A percentile compares a stretch with the other conserved stretches of the same genome.
Conservation (phyloP, 2,888 invertebrate species). For the Cryptosula pallasiana region DNA sequence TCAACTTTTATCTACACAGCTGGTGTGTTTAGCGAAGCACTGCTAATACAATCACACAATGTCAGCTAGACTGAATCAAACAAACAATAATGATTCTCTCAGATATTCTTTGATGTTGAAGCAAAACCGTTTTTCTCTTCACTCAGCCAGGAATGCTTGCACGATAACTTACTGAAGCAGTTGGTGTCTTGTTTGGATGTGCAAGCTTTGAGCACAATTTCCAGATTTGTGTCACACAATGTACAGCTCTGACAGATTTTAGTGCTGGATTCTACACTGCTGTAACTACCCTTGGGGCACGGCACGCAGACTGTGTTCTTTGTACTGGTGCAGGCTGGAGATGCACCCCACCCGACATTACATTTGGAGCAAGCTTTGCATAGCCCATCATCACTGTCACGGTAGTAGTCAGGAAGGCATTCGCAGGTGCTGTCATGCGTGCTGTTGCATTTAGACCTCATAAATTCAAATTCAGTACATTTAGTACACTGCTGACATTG, state of each 20-base stretch:
- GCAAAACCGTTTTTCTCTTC: background rate
- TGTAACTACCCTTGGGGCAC: conserved; percentile 14
- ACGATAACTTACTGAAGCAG: conserved; percentile 17
- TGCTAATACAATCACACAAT: no score
- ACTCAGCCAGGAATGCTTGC: no score
- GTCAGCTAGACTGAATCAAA: no score
- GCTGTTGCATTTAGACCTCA: background rate
- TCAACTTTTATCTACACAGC: no score
- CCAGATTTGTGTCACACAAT: background rate
- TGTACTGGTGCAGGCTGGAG: conserved; percentile 13
- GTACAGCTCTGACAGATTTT: conserved; percentile 15
- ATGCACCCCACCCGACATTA: conserved; percentile 9
- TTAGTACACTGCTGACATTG: background rate
- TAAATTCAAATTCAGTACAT: background rate
- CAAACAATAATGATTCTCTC: no score
- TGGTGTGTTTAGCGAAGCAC: no score
- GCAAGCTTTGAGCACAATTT: background rate
- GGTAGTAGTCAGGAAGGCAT: conserved; percentile 5
- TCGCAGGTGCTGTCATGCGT: background rate
- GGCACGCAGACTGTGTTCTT: conserved; percentile 17
- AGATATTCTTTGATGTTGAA: background rate
- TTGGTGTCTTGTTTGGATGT: conserved; percentile 15
- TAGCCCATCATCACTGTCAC: background rate
- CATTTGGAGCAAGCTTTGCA: background rate
- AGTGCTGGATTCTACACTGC: conserved; percentile 12